Conservation (phyloP, 2,797 vertebrate species). For the Argya squamiceps region DNA sequence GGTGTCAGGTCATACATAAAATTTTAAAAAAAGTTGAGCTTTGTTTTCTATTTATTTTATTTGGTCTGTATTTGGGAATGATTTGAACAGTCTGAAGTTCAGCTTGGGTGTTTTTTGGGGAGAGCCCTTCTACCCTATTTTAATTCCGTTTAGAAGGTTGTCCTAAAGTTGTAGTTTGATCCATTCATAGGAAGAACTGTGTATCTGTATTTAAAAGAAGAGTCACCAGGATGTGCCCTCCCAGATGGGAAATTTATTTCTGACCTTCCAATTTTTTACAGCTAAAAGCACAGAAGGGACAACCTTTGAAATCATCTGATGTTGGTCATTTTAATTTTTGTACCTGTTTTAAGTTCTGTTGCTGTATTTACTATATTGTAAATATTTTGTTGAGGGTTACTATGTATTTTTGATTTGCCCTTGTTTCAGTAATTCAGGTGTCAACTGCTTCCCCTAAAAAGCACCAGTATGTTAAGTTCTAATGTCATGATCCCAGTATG, state of each 20-base stretch:
- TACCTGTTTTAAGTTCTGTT: constrained; percentile 76
- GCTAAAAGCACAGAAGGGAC: constrained; percentile 80
- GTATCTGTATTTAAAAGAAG: constrained; percentile 62
- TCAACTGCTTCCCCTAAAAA: constrained; percentile 79
- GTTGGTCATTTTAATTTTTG: constrained; percentile 71
- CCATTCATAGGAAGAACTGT: constrained; percentile 67
- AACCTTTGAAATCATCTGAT: constrained; percentile 77
- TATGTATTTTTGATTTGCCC: constrained; percentile 76
- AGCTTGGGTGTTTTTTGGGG: constrained; percentile 76
- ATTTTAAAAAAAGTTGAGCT: constrained; percentile 62
- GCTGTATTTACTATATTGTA: constrained; percentile 78
- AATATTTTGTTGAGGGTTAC: constrained; percentile 79
- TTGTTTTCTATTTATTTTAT: constrained; percentile 80
- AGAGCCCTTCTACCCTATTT: constrained; percentile 68
- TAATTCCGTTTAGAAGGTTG: constrained; percentile 77
- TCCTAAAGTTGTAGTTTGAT: constrained; percentile 70
- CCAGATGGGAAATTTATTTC: constrained; percentile 39
- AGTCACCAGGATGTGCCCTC: constrained; percentile 63
- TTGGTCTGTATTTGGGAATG: constrained; percentile 76
- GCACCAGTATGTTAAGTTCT: constrained; percentile 80
- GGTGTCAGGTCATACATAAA: constrained; percentile 75
- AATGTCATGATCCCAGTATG: constrained; percentile 77
- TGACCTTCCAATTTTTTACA: constrained; percentile 70
- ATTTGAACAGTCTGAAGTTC: constrained; percentile 76
- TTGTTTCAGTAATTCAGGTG: constrained; percentile 77